Conservation (phyloP, 92 coral and sea anemone genomes). For the Palythoa heliodiscus region DNA sequence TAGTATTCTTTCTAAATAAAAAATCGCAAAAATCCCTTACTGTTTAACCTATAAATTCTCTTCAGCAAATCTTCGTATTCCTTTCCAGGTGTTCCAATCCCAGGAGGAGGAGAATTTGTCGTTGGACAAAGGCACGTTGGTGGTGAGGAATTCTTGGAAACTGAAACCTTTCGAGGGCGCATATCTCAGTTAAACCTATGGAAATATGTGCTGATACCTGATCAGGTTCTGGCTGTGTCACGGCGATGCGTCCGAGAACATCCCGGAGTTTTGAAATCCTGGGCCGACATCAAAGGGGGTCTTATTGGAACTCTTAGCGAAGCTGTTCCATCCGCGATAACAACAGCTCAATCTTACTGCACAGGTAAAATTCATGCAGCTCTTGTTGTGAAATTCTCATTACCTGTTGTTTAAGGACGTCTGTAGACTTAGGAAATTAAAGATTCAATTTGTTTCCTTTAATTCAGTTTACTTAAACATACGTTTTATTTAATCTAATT, state of each 20-base stretch:
- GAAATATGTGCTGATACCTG: not conserved
- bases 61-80: too few species aligned
- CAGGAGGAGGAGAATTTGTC: not conserved
- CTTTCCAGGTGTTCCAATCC: conserved; percentile 2
- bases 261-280: conserved; percentile 21
- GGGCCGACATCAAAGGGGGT: conserved; percentile 29
- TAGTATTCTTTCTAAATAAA: too few species aligned
- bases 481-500: too few species aligned
- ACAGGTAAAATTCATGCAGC: not conserved
- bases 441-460: too few species aligned
- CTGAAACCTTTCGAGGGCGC: conserved; percentile 12
- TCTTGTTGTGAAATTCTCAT: too few species aligned
- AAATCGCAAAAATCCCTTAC: too few species aligned
- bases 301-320: conserved; percentile 15
- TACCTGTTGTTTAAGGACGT: too few species aligned
- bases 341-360: not conserved
- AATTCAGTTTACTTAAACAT: too few species aligned
- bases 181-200: conserved; percentile 3
- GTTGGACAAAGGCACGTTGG: conserved; percentile 1
- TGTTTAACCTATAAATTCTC: not conserved
- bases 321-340: not conserved
- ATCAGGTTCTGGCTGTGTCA: not conserved
- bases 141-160: not conserved
- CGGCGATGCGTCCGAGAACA: conserved; percentile 1
- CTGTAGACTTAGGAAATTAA: too few species aligned